Percentiles rank a stretch among this genome's conserved stretches.
Conservation (phyloP, 2,888 invertebrate genomes). For the Coleophora deauratella region DNA sequence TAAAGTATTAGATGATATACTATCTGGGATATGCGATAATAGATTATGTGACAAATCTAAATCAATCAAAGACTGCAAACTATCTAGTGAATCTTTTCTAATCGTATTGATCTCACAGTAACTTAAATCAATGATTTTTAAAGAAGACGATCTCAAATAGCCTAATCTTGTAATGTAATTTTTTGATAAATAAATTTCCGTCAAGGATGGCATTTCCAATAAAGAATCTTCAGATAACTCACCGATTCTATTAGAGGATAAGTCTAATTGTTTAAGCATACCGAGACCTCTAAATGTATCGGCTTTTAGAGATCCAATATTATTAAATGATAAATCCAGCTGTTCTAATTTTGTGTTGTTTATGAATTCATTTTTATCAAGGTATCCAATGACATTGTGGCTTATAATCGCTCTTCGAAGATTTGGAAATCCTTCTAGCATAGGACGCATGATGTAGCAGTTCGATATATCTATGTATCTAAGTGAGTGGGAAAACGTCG, state of each 20-base stretch:
- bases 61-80: slow-evolving; percentile 72
- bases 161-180: slow-evolving; percentile 77
- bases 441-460: slow-evolving; percentile 75
- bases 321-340: slow-evolving; percentile 79
- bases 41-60: slow-evolving; percentile 80
- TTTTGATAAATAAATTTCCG: slow-evolving; percentile 76
- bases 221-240: slow-evolving; percentile 75
- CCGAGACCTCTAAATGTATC: slow-evolving; percentile 76
- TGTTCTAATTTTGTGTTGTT: slow-evolving; percentile 75
- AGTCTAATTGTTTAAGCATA: slow-evolving; percentile 75
- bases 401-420: slow-evolving; percentile 73
- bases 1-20: slow-evolving; percentile 75
- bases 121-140: slow-evolving; percentile 76
- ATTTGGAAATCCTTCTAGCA: slow-evolving; percentile 76
- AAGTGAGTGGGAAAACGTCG: slow-evolving; percentile 67
- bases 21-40: slow-evolving; percentile 75
- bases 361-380: slow-evolving; percentile 74
- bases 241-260: slow-evolving; percentile 81
- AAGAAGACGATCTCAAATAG: slow-evolving; percentile 71
- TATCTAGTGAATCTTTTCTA: slow-evolving; percentile 71
- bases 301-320: slow-evolving; percentile 73
- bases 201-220: slow-evolving; percentile 73
- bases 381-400: slow-evolving; percentile 76
- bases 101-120: slow-evolving; percentile 78
- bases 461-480: slow-evolving; percentile 74